Evolutionary conservation across 2,113 vertebrate species (phyloP).

Genomic region (Stegostoma tigrinum): DNA sequence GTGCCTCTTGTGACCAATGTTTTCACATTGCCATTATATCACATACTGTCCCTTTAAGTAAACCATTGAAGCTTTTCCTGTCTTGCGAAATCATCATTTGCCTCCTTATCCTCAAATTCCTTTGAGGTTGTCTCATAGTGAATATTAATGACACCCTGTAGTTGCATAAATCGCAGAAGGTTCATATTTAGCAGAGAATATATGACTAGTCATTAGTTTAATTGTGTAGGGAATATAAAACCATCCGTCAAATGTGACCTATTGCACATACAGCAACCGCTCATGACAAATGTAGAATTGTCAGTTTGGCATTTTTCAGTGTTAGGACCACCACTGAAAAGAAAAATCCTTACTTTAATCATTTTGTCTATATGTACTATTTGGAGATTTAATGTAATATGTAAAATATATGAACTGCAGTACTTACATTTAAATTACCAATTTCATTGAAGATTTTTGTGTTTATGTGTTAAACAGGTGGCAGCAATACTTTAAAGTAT

Average conservation of each 20-base stretch:
- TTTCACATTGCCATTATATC: neutral
- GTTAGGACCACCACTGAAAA: neutral
- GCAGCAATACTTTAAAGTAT: neutral
- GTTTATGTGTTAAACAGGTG: neutral
- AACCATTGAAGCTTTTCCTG: neutral
- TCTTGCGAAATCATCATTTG: neutral
- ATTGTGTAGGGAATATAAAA: neutral
- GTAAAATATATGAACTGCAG: neutral
- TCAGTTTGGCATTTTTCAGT: neutral
- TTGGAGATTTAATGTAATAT: neutral
- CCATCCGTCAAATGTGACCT: conserved; percentile 3
- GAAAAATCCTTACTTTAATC: neutral
- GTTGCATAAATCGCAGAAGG: conserved; percentile 13
- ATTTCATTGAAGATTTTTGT: neutral
- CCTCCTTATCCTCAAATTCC: neutral
- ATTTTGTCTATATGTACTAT: neutral
- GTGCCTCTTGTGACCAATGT: neutral
- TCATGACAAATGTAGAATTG: conserved; percentile 6
- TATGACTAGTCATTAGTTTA: neutral
- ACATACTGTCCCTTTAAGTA: neutral
- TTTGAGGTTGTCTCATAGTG: neutral
- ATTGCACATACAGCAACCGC: neutral
- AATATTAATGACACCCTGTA: neutral
- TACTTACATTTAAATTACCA: neutral
- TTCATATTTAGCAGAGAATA: conserved; percentile 11